Evolutionary conservation across 2,113 vertebrate species (phyloP).

Genomic region (Callipepla squamata): DNA sequence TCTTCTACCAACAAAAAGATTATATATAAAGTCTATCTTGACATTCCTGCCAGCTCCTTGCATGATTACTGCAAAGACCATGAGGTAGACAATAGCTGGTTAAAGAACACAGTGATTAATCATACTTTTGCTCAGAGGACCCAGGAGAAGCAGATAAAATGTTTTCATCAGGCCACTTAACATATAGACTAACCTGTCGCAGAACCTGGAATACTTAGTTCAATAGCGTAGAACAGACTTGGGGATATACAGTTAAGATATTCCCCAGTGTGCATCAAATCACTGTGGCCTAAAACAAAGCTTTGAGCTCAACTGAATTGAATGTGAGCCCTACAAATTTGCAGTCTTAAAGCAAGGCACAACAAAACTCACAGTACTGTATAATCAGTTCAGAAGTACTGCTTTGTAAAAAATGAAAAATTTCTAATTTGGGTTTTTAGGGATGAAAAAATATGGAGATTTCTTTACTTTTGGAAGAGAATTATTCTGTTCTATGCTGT

Average conservation of each 20-base stretch:
- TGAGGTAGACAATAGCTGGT: not conserved
- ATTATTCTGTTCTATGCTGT: not conserved
- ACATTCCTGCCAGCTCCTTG: not conserved
- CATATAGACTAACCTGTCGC: not conserved
- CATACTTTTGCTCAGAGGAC: not conserved
- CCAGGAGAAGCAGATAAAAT: conserved; percentile 10
- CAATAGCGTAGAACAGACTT: not conserved
- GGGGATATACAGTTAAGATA: not conserved
- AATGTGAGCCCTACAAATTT: not conserved
- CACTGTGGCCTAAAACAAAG: not conserved
- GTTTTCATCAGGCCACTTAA: conserved; percentile 13
- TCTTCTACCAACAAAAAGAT: conserved; percentile 9
- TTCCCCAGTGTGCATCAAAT: not conserved
- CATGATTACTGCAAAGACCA: not conserved
- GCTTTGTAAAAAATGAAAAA: not conserved
- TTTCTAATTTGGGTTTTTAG: not conserved
- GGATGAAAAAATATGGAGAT: not conserved
- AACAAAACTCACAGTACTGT: not conserved
- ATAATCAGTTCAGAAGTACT: not conserved
- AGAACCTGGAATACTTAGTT: not conserved
- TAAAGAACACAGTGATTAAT: not conserved
- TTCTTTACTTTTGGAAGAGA: not conserved
- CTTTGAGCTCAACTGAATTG: not conserved
- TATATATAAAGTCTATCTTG: not conserved
- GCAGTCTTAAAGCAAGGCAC: not conserved